Base-by-base conservation (phyloP, 2,797 vertebrate species). In the Coregonus sp. region DNA sequence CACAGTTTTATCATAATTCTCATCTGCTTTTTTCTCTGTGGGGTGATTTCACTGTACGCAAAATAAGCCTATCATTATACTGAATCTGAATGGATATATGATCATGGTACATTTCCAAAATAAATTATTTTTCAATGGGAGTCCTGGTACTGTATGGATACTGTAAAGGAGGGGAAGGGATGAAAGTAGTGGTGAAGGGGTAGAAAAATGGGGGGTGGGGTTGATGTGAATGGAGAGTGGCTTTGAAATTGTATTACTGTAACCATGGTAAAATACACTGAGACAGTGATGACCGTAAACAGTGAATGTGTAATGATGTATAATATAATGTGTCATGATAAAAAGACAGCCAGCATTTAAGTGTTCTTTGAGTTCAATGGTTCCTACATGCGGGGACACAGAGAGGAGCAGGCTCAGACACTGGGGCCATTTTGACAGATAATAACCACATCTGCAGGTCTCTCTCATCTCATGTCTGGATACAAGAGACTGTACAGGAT, bases 121-220 rank as follows among this genome's bases (percentile, higher is more conserved):
- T 91, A 90, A 92, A 91, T 93, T 92, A 93, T 93, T 93, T 93
- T 93, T 92, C 91, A 93, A 93, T 92, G 92, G 93, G 91, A 80
- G 47, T 4, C 4, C 0, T 84, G 81, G 73, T 84, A 12, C 37
- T 90, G 37, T 25, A 51, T 81, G 82, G 51, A 70, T 63, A 52
- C 63, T 69, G 47, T 56, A 35, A 50, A 5, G 16, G 35, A 51
- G 4, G 79, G 78, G 20, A 56, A 70, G 70, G 37, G 1, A 50
- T 56, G n/a, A 20, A 1, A 63, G 20, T 29, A 33, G 65, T 29
- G n/a, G 14, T 5, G 16, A 14, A 54, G 9, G 70, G 4, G 37
- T 54, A 68, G 11, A 15, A 29, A 67, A 68, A 50, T 40, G 5
- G 12, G 12, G 20, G 69, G 37, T 3, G 11, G 67, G 20, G 56